Conservation (phyloP, 1,140 invertebrate genomes). For the Subanguina moxae region DNA sequence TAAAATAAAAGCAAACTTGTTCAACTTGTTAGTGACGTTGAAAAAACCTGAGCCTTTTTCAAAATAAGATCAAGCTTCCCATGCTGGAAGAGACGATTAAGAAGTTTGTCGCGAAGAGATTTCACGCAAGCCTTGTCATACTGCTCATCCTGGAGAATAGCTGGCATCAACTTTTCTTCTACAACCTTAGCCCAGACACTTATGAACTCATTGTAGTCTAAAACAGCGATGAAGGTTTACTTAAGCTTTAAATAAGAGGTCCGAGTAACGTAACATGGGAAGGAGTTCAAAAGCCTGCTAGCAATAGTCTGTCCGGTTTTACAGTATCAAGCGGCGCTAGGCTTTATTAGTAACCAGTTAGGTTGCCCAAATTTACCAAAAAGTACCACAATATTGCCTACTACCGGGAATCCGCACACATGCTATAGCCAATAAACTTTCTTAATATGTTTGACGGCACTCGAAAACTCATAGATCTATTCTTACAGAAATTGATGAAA, state of each 20-base stretch:
- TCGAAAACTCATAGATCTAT: too few relatives aligned
- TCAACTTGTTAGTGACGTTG: background rate
- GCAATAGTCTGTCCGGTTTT: too few relatives aligned
- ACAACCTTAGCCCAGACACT: background rate
- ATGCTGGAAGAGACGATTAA: conserved; percentile 1
- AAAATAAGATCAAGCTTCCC: background rate
- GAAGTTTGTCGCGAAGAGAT: background rate
- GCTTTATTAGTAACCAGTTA: too few relatives aligned
- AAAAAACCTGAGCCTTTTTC: background rate
- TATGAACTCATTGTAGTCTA: conserved; percentile 3
- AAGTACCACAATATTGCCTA: too few relatives aligned
- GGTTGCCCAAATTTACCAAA: too few relatives aligned
- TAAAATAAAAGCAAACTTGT: background rate
- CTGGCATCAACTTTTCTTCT: background rate
- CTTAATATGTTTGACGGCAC: too few relatives aligned
- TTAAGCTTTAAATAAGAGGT: too few relatives aligned
- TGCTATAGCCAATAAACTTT: too few relatives aligned
- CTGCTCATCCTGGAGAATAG: background rate
- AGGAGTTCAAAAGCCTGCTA: too few relatives aligned
- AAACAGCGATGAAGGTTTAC: background rate
- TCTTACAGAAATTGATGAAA: conserved; percentile 1
- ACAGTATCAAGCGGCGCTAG: too few relatives aligned
- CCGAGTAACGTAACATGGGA: too few relatives aligned
- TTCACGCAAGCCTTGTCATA: background rate
- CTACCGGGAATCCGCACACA: too few relatives aligned